Conservation (phyloP, 2,113 vertebrate genomes). For the Pogona vitticeps region DNA sequence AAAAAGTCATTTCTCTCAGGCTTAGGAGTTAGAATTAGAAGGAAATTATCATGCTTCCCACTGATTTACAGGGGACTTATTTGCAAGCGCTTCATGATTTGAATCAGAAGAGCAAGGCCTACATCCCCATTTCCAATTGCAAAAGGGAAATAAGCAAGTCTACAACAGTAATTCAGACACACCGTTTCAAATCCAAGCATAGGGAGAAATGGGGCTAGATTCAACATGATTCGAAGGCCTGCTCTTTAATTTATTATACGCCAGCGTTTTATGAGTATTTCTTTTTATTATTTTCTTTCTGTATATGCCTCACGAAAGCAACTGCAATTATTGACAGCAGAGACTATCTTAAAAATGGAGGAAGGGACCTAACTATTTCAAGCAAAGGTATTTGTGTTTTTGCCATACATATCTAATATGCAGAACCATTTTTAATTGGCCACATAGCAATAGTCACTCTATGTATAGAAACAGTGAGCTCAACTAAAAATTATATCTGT, state of each 20-base stretch:
- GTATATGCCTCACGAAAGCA: background rate
- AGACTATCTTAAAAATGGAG: background rate
- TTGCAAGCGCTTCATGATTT: slow-evolving; percentile 60
- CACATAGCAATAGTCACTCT: background rate
- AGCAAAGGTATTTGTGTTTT: background rate
- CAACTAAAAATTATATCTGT: background rate
- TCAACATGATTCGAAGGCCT: background rate
- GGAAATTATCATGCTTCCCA: slow-evolving; percentile 49
- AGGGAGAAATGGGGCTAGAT: fast-evolving
- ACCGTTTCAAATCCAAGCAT: background rate
- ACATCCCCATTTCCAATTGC: background rate
- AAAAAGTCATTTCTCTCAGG: slow-evolving; percentile 65
- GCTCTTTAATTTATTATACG: background rate
- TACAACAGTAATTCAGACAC: slow-evolving; percentile 33
- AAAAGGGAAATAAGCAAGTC: background rate
- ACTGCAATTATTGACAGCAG: background rate
- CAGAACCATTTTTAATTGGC: background rate
- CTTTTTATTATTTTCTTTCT: background rate
- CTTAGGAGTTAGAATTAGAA: slow-evolving; percentile 66
- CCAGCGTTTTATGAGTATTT: background rate
- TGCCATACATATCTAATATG: slow-evolving; percentile 9
- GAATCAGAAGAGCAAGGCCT: background rate
- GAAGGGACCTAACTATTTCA: background rate
- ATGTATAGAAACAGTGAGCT: background rate
- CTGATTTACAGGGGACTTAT: slow-evolving; percentile 64